Evolutionary conservation across 2,888 invertebrate genomes (phyloP).

Genomic region (Notodonta dromedarius): DNA sequence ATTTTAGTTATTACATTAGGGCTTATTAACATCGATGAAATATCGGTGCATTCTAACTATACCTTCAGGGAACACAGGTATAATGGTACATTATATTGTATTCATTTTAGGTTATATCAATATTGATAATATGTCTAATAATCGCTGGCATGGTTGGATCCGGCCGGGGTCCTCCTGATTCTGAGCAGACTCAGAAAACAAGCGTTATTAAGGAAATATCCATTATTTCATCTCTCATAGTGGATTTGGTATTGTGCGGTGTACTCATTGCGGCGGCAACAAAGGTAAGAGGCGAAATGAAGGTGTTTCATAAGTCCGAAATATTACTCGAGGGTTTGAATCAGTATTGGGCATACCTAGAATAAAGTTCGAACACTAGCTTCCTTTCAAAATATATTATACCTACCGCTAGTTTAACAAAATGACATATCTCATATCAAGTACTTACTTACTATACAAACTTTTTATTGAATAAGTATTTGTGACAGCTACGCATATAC

Average conservation of each 20-base stretch:
- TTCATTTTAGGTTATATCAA: neutral
- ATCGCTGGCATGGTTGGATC: neutral
- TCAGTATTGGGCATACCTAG: no score
- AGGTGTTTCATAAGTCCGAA: no score
- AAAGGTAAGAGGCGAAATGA: conserved; percentile 3
- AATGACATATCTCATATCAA: no score
- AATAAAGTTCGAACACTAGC: no score
- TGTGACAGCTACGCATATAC: no score
- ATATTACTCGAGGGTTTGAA: no score
- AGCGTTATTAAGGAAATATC: neutral
- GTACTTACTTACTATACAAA: no score
- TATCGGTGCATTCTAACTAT: neutral
- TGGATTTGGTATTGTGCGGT: neutral
- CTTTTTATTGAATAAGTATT: no score
- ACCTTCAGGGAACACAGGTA: no score
- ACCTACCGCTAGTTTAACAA: no score
- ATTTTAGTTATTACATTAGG: no score
- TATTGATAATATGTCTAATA: neutral
- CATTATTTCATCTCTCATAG: neutral
- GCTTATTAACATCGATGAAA: neutral
- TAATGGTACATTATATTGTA: neutral
- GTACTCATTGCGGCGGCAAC: neutral
- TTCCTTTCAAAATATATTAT: no score
- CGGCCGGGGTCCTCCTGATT: neutral
- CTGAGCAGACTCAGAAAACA: neutral